Evolutionary conservation across 2,888 invertebrate genomes (phyloP), one percentile per base, ranked within the genome.

Genomic region (Alcis repandata): DNA sequence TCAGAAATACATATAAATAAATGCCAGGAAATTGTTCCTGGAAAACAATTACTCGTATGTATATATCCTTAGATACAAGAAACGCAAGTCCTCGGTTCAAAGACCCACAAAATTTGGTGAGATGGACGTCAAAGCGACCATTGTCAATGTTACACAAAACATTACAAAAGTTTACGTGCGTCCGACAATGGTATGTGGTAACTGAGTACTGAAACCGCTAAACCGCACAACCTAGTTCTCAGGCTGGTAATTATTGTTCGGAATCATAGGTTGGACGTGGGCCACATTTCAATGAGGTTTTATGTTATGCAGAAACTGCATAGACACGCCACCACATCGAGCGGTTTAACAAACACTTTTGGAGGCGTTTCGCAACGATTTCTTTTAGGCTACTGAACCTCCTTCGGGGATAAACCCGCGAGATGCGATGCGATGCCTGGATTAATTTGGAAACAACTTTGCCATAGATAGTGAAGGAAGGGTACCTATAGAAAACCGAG

Each of bases 201-300:
- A 70, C 45, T 36, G 19, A 11, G 38, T 33, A 41, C 27, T 38
- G 48, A 38, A 20, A 22, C 62, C 57, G 70, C 68, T 71, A 69
- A 40, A 65, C 72, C 66, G 51, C 38, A 33, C 48, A 70, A 53
- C 74, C 75, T 54, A 72, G 69, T 77, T 77, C 75, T 57, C 77
- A 75, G 63, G 70, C 60, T 61, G 61, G 62, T 67, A 67, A 67
- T 63, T 66, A 61, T 54, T 54, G 54, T 61, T 40, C n/a, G 15
- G 41, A 33, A 51, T 38, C 19, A 48, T 43, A 43, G 20, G 22
- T 46, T 17, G 46, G 27, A 38, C 40, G 27, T 49, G 49, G 10
- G 11, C 49, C 9, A 7, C 10, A 9, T 49, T 49, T 10, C 46
- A 46, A 46, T n/a, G 7, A 4, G 22, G 7, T 20, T 3, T 11